These are phyloP conservation scores for Nebria brevicollis DNA, from an alignment of 2,888 invertebrate genomes.

Conservation along the genomic window DNA sequence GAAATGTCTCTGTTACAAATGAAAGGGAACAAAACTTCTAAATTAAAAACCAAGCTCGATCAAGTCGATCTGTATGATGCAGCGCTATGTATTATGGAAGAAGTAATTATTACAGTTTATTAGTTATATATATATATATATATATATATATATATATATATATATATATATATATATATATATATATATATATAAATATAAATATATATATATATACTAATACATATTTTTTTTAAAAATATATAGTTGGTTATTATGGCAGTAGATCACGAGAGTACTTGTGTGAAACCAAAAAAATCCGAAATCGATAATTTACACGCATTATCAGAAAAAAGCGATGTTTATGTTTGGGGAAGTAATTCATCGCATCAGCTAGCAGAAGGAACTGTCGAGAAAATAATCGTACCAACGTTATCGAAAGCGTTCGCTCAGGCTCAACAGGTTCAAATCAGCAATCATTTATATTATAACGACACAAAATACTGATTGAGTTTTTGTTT, in stretches of 20 bases:
- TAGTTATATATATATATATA: no score
- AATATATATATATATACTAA: no score
- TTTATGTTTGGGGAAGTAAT: conserved; percentile 74
- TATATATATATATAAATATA: no score
- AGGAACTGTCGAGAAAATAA: conserved; percentile 69
- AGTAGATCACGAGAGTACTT: conserved; percentile 60
- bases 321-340: conserved; percentile 62
- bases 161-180: no score
- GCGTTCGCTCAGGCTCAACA: conserved; percentile 69
- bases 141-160: no score
- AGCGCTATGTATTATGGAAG: conserved; percentile 67
- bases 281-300: conserved; percentile 48
- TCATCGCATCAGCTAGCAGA: conserved; percentile 72
- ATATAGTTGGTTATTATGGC: conserved; percentile 61
- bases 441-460: conserved; percentile 56
- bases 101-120: conserved; percentile 52
- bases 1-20: conserved; percentile 56
- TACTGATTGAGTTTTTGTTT: no score
- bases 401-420: conserved; percentile 67
- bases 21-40: conserved; percentile 53
- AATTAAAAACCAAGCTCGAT: conserved; percentile 46
- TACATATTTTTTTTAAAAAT: conserved; percentile 7
- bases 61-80: conserved; percentile 64
- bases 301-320: conserved; percentile 24
- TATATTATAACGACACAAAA: neutral